Percentiles rank a stretch among this genome's conserved stretches.
These are phyloP conservation scores for Sebastes hopkinsi DNA, from an alignment of 2,797 vertebrate genomes.

Conservation along the genomic window DNA sequence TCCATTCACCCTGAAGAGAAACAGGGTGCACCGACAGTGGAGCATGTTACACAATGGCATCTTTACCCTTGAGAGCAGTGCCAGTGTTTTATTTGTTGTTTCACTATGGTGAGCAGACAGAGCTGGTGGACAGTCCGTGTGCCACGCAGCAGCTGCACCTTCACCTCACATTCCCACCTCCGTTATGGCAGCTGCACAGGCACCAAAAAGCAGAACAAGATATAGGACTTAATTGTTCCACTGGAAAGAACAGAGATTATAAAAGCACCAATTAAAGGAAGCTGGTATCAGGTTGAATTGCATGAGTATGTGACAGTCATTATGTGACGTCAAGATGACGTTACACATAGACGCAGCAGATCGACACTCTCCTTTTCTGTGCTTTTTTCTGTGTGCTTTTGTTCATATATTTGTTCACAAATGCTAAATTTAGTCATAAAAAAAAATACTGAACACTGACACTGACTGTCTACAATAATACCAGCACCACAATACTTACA, in stretches of 20 bases:
- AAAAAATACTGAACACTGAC: no score
- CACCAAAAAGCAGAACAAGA: not conserved
- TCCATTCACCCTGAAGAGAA: not conserved
- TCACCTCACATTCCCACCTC: conserved; percentile 29
- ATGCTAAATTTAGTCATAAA: accelerated
- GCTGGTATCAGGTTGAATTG: not conserved
- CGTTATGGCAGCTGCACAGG: not conserved
- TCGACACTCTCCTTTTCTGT: no score
- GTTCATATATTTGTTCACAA: no score
- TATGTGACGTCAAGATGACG: no score
- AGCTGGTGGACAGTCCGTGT: conserved; percentile 4
- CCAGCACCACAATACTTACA: no score
- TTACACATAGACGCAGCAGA: no score
- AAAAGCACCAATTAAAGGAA: not conserved
- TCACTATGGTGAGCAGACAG: conserved; percentile 50
- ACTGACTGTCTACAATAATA: no score
- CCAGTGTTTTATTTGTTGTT: conserved; percentile 60
- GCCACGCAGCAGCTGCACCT: conserved; percentile 35
- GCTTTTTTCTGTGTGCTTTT: no score
- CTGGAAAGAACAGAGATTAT: not conserved
- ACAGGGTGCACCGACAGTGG: not conserved
- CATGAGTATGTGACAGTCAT: no score
- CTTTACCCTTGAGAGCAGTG: conserved; percentile 42
- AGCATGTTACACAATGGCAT: not conserved
- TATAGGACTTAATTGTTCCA: not conserved